Evolutionary conservation across 2,113 vertebrate species (phyloP), one percentile per base, ranked within the genome.

Genomic region (Engystomops pustulosus): DNA sequence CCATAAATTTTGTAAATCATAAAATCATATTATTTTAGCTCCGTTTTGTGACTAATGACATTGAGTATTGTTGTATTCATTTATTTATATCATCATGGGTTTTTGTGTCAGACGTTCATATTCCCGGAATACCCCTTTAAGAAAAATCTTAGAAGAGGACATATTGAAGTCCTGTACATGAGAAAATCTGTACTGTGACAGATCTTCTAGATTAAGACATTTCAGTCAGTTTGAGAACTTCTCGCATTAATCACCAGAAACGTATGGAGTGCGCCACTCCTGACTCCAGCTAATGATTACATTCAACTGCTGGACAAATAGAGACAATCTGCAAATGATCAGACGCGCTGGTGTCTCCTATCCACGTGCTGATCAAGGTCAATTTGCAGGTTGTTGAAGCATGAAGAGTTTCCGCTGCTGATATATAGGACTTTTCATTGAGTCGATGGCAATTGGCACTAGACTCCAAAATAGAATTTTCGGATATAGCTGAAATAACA

Each of bases 241-340:
- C 18, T 55, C 11, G 34, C 51, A 38, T 58, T 77, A 77, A 77
- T 77, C 74, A 30, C 76, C 65, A 38, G 34, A 45, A 49, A 81
- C 55, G 12, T 79, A 44, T 71, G 80, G 34, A 17, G 11, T 32
- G 67, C 53, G 68, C 20, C 38, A 27, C 45, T 6, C 32, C 30
- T 55, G 47, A 70, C 62, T 49, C 30, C 47, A 58, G 68, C 32
- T 81, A 58, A 71, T 71, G 49, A 81, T 80, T 80, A 58, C 68
- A 36, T 71, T 71, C 30, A 18, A 41, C 80, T 81, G 80, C 69
- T 81, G 80, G 23, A 81, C 80, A 81, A 81, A 36, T 81, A 81
- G 49, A 71, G 80, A 81, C 80, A 81, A 81, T 81, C 80, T 72
- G 80, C 3, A 72, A 71, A 81, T 71, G 80, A 81, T 81, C 47